Evolutionary conservation across 2,888 invertebrate genomes (phyloP).

Genomic region (Tachystola acroxantha): DNA sequence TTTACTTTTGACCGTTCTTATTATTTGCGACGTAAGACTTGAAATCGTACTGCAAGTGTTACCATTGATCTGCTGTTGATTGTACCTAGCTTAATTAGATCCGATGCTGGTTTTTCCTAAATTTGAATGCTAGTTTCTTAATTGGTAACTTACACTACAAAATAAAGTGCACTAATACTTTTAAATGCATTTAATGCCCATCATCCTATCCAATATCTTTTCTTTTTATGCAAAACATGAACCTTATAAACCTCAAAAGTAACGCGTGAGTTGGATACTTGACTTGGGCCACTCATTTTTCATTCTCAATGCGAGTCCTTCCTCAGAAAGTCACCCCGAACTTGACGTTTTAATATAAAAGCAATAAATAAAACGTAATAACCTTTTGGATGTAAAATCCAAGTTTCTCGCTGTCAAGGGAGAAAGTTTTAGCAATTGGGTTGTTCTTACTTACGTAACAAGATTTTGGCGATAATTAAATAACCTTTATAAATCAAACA

Average conservation of each 20-base stretch:
- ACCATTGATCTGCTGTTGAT: too few species aligned
- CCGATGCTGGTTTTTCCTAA: too few species aligned
- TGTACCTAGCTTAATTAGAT: too few species aligned
- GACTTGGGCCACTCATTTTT: slow-evolving; percentile 14
- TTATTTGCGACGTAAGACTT: too few species aligned
- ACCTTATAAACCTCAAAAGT: neutral
- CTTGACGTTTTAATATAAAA: slow-evolving; percentile 16
- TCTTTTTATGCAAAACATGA: too few species aligned
- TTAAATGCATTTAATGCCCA: too few species aligned
- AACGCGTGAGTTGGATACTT: slow-evolving; percentile 1
- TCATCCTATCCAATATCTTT: too few species aligned
- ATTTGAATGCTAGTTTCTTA: too few species aligned
- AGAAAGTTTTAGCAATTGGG: slow-evolving; percentile 51
- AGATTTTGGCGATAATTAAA: slow-evolving; percentile 52
- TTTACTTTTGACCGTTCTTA: too few species aligned
- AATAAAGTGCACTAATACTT: too few species aligned
- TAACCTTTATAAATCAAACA: slow-evolving; percentile 8
- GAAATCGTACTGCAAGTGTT: too few species aligned
- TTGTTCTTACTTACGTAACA: slow-evolving; percentile 33
- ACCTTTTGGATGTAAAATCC: slow-evolving; percentile 31
- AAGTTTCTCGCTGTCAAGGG: slow-evolving; percentile 37
- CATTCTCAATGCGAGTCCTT: slow-evolving; percentile 15
- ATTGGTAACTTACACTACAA: too few species aligned
- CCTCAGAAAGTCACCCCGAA: slow-evolving; percentile 19
- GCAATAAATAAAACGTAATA: slow-evolving; percentile 40